A percentile compares a stretch with the other conserved stretches of the same genome.
These are phyloP conservation scores for Bacillus rossius DNA, from an alignment of 1,140 invertebrate species.

Conservation along the genomic window DNA sequence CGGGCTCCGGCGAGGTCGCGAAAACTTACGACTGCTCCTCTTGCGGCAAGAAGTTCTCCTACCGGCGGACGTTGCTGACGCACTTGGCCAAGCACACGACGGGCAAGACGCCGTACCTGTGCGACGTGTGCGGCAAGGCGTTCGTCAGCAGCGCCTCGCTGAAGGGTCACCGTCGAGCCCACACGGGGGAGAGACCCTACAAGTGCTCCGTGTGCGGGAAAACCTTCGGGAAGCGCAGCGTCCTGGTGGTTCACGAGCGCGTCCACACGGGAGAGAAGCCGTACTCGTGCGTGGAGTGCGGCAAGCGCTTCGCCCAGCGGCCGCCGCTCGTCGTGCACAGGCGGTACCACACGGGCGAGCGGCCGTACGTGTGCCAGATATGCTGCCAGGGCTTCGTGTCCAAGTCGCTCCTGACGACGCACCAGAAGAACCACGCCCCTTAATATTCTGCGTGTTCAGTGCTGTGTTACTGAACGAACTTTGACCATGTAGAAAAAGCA, in stretches of 20 bases:
- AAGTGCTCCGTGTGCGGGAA: conserved; percentile 69
- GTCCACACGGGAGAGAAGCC: conserved; percentile 46
- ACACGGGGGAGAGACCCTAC: conserved; percentile 41
- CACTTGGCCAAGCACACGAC: conserved; percentile 43
- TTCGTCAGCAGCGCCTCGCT: conserved; percentile 64
- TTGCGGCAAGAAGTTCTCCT: conserved; percentile 53
- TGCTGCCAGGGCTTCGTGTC: conserved; percentile 20
- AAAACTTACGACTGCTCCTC: conserved; percentile 26
- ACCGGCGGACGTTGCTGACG: conserved; percentile 43
- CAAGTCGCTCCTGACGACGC: conserved; percentile 45
- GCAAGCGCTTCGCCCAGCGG: conserved; percentile 42
- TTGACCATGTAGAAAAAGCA: no score
- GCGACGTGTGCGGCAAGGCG: conserved; percentile 50
- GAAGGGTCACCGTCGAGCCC: conserved; percentile 57
- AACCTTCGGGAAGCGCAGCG: conserved; percentile 58
- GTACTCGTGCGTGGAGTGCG: conserved; percentile 43
- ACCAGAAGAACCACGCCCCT: background rate
- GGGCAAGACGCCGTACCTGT: conserved; percentile 40
- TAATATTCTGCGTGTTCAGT: no score
- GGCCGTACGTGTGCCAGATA: conserved; percentile 55
- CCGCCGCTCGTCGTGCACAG: conserved; percentile 56
- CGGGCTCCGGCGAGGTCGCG: background rate
- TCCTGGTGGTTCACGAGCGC: conserved; percentile 37
- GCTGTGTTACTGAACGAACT: no score
- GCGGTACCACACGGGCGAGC: conserved; percentile 66